Base-by-base conservation (phyloP, 2,113 vertebrate genomes). In the rabbit (Oryctolagus cuniculus) region DNA sequence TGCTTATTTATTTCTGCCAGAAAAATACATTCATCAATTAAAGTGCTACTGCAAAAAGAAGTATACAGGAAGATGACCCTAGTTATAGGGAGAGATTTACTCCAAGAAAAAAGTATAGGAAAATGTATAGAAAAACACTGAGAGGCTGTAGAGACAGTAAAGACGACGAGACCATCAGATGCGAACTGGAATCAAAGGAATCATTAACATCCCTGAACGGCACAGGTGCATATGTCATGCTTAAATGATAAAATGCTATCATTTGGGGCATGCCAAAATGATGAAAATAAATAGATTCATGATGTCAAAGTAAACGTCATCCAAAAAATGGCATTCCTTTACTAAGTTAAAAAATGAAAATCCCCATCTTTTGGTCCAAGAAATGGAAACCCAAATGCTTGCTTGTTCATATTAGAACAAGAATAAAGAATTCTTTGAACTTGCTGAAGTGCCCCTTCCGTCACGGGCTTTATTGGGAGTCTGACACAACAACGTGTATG, bases 141-240 rank as follows among this genome's bases (percentile, higher is more conserved):
- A 10, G 4, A 3, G 36, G 36, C 0, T 1, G 4, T 27, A n/a
- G 12, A 2, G 25, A 19, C 17, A 13, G 10, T 2, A 1, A 2
- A 27, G 21, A 11, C 25, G 2, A 1, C 24, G 78, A 34, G 66
- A 24, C 10, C 5, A 10, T 3, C 4, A 6, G 55, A 24, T 21
- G 24, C 24, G 78, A 21, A 13, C 9, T 4, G 25, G 5, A 12
- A 10, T 4, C 10, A 25, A 16, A 13, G 0, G 11, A 25, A 10
- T 73, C 24, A 2, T 3, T 11, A 72, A 7, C n/a, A 9, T 31
- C n/a, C 3, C 73, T 66, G 5, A 55, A 38, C 1, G 31, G 27
- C 66, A 29, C 0, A 31, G 38, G 66, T 2, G 1, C 0, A 8
- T 15, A 5, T 2, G 3, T 12, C 77, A 29, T 2, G 3, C 64